A percentile compares a stretch with the other conserved stretches of the same genome.
Conservation (phyloP, 2,113 vertebrate species). For the Rostratula benghalensis region DNA sequence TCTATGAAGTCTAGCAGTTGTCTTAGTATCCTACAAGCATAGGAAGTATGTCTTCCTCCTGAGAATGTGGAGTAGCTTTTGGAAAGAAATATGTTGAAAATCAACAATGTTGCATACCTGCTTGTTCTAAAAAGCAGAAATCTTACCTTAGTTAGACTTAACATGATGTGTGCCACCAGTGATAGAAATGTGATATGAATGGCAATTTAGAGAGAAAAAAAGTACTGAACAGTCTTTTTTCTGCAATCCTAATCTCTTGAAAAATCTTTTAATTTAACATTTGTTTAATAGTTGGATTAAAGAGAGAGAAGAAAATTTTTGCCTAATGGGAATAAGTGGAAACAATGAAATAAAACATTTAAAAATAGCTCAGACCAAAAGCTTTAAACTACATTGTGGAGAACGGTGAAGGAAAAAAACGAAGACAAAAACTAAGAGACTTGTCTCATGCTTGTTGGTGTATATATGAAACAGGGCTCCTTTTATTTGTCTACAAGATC, state of each 20-base stretch:
- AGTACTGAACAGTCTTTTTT: not conserved
- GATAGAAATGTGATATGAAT: not conserved
- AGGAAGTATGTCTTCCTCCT: not conserved
- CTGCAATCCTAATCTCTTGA: not conserved
- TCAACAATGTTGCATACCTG: not conserved
- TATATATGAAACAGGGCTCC: not conserved
- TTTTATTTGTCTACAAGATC: not conserved
- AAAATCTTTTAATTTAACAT: not conserved
- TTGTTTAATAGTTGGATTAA: slow-evolving; percentile 26
- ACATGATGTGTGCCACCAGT: not conserved
- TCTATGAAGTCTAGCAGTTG: not conserved
- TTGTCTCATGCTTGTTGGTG: not conserved
- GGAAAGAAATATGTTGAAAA: not conserved
- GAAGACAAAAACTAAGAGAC: not conserved
- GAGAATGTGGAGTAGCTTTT: not conserved
- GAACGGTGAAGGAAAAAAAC: not conserved
- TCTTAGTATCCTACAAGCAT: no score
- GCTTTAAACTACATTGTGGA: not conserved
- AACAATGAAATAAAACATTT: not conserved
- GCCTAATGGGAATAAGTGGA: not conserved
- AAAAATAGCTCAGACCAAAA: not conserved
- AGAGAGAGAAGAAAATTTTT: not conserved
- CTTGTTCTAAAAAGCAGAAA: not conserved
- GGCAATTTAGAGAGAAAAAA: not conserved
- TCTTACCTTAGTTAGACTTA: not conserved